Conservation (phyloP, 2,888 invertebrate species). For the Thumatha senex region DNA sequence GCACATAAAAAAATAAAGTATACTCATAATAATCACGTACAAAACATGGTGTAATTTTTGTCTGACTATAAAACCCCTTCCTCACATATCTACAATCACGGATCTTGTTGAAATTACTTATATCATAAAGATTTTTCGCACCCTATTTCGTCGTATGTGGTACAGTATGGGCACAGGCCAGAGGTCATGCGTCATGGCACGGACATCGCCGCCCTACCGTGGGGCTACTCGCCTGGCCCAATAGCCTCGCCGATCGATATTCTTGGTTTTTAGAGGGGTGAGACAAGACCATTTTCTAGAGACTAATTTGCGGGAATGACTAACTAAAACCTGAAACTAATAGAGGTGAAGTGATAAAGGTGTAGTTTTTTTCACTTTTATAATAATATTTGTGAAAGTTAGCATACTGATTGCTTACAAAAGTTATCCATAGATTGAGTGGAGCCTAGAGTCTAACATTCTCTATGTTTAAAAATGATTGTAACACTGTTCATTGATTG, state of each 20-base stretch:
- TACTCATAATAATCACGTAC: not conserved
- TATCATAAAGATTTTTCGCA: slow-evolving; percentile 9
- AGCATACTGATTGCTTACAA: too few species aligned
- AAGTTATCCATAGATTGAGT: too few species aligned
- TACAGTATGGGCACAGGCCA: slow-evolving; percentile 69
- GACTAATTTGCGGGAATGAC: slow-evolving; percentile 1
- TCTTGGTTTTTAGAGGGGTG: slow-evolving; percentile 29
- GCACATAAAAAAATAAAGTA: not conserved
- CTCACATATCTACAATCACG: slow-evolving; percentile 5
- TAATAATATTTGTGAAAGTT: not conserved
- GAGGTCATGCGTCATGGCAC: slow-evolving; percentile 75
- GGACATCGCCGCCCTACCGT: slow-evolving; percentile 75
- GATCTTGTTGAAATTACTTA: slow-evolving; percentile 11
- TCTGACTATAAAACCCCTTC: not conserved
- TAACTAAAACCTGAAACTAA: not conserved
- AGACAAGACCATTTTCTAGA: slow-evolving; percentile 18
- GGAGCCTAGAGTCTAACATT: too few species aligned
- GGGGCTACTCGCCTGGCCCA: slow-evolving; percentile 50
- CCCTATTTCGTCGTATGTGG: slow-evolving; percentile 19
- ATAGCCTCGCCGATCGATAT: slow-evolving; percentile 39
- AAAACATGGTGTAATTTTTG: not conserved
- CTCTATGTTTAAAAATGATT: too few species aligned
- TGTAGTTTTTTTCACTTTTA: not conserved
- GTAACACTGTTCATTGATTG: too few species aligned
- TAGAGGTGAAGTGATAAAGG: not conserved